These are phyloP conservation scores for Phyllopteryx taeniolatus DNA, from an alignment of 2,113 vertebrate genomes.

Conservation along the genomic window DNA sequence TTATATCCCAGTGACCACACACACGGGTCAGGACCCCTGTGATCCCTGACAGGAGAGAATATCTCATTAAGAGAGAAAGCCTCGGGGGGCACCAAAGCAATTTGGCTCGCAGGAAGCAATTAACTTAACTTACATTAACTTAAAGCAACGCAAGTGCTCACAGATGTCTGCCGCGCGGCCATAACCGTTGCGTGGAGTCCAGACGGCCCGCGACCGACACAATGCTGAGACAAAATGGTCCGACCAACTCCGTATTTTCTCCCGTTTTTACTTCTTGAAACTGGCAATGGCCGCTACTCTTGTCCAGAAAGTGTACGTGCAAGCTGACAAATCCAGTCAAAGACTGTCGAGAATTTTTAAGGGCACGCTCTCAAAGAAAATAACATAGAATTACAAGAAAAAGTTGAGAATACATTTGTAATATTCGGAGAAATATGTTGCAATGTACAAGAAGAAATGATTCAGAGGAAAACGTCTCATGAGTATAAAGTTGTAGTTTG, in stretches of 20 bases:
- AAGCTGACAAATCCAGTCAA: no score
- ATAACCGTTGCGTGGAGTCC: slow-evolving; percentile 33
- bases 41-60: slow-evolving; percentile 66
- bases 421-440: no score
- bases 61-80: slow-evolving; percentile 74
- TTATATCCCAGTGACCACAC: slow-evolving; percentile 66
- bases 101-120: slow-evolving; percentile 75
- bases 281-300: no score
- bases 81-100: slow-evolving; percentile 74
- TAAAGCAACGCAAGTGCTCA: slow-evolving; percentile 62
- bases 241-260: neutral
- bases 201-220: no score
- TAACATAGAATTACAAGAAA: no score
- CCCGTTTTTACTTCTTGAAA: neutral
- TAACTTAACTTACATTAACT: slow-evolving; percentile 70
- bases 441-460: no score
- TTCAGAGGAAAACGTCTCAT: no score
- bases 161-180: slow-evolving; percentile 63
- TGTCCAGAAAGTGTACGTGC: no score
- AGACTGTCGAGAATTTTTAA: no score
- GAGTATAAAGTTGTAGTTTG: no score
- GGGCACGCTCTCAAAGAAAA: no score
- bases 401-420: no score
- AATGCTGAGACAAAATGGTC: neutral
- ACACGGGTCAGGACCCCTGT: slow-evolving; percentile 67